Percentiles rank a stretch among this genome's conserved stretches.
Evolutionary conservation across 2,888 invertebrate genomes (phyloP).

Genomic region (Tortricodes alternella): DNA sequence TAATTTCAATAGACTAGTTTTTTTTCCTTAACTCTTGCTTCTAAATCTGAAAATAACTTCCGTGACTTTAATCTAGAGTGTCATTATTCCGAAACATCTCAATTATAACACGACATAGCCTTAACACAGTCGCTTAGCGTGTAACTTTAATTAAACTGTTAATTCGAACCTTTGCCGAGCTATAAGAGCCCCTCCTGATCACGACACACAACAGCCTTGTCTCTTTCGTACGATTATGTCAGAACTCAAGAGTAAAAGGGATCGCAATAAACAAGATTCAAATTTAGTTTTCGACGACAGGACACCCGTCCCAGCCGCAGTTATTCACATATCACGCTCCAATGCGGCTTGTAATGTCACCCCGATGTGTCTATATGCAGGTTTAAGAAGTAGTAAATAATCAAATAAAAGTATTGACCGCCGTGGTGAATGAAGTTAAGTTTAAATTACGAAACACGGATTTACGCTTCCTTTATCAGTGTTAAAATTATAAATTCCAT

Average conservation of each 20-base stretch:
- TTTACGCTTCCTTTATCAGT: too few relatives aligned
- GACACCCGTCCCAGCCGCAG: slow-evolving; percentile 31
- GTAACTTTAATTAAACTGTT: slow-evolving; percentile 54
- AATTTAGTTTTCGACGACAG: neutral
- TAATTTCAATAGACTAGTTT: too few relatives aligned
- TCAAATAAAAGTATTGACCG: slow-evolving; percentile 3
- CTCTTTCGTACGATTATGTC: neutral
- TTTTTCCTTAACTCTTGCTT: too few relatives aligned
- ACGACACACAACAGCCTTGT: neutral
- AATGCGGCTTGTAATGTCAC: slow-evolving; percentile 15
- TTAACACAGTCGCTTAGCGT: slow-evolving; percentile 37
- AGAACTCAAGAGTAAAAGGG: neutral
- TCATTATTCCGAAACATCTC: slow-evolving; percentile 1
- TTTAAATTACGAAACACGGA: neutral
- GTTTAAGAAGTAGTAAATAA: slow-evolving; percentile 2
- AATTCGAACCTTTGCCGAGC: slow-evolving; percentile 41
- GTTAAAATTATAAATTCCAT: too few relatives aligned
- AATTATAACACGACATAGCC: slow-evolving; percentile 22
- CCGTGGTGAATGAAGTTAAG: neutral
- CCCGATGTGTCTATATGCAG: slow-evolving; percentile 6
- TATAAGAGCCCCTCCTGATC: slow-evolving; percentile 25
- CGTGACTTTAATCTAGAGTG: neutral
- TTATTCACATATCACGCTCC: slow-evolving; percentile 31
- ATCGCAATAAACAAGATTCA: neutral
- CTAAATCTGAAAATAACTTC: too few relatives aligned